These are phyloP conservation scores for Coendou prehensilis DNA, from an alignment of 2,797 vertebrate species.

Conservation along the genomic window DNA sequence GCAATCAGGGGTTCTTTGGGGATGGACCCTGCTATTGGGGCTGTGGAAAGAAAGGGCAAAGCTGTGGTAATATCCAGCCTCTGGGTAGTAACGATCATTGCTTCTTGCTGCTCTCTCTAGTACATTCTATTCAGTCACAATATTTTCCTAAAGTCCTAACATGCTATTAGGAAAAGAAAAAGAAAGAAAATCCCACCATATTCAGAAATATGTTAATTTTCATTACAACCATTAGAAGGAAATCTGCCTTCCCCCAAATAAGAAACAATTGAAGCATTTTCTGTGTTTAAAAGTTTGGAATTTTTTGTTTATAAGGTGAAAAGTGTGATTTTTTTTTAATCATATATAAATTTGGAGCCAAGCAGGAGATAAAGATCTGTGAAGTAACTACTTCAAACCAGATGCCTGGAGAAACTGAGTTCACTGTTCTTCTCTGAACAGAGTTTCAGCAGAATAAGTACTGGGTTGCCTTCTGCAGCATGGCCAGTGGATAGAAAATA, in stretches of 20 bases:
- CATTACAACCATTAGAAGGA: slow-evolving; percentile 10
- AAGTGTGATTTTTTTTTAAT: neutral
- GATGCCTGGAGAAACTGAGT: slow-evolving; percentile 43
- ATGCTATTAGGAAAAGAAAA: neutral
- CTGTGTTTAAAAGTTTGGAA: neutral
- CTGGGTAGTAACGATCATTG: neutral
- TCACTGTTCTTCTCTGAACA: neutral
- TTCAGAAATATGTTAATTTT: slow-evolving; percentile 63
- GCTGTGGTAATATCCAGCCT: neutral
- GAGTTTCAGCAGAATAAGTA: neutral
- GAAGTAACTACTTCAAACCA: slow-evolving; percentile 61
- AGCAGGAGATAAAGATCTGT: slow-evolving; percentile 6
- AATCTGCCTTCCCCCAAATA: neutral
- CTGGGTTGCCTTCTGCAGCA: neutral
- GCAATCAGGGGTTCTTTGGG: slow-evolving; percentile 50
- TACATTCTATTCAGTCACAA: neutral
- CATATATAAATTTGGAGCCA: slow-evolving; percentile 52
- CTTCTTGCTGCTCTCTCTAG: neutral
- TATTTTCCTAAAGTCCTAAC: slow-evolving; percentile 68
- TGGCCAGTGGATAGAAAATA: slow-evolving; percentile 2
- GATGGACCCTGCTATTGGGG: neutral
- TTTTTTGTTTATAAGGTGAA: slow-evolving; percentile 59
- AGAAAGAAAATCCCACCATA: neutral
- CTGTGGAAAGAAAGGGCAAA: slow-evolving; percentile 2
- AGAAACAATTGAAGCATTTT: slow-evolving; percentile 32